Conservation (phyloP, 2,797 vertebrate species). For the Varecia variegata region DNA sequence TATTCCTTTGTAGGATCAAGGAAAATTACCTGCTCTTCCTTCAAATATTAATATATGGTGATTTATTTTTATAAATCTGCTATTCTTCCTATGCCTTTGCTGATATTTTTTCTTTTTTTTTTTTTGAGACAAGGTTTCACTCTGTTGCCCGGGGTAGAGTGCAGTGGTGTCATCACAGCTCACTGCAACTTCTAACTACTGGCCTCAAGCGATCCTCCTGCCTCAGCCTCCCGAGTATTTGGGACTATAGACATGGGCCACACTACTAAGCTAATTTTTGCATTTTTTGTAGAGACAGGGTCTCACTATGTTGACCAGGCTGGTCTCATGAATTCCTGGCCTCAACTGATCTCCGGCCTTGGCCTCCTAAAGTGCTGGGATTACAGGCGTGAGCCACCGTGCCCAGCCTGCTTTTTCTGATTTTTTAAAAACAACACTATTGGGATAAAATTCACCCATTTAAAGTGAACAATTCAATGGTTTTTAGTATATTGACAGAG, state of each 20-base stretch:
- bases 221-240: neutral
- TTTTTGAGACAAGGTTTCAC: neutral
- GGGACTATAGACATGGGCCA: neutral
- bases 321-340: neutral
- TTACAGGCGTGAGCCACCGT: neutral
- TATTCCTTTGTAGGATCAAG: neutral
- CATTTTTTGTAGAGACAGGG: neutral
- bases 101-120: neutral
- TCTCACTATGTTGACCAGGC: neutral
- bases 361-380: neutral
- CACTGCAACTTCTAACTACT: neutral
- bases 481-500: neutral
- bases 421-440: neutral
- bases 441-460: neutral
- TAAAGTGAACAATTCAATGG: neutral
- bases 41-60: neutral
- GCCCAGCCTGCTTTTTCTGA: neutral
- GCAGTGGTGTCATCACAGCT: neutral
- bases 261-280: too few species aligned
- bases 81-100: neutral
- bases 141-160: neutral
- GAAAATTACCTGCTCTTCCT: slow-evolving; percentile 11
- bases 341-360: neutral
- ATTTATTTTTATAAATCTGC: neutral
- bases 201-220: neutral